Evolutionary conservation across 2,888 invertebrate genomes (phyloP).

Genomic region (Ormyrus thymus): DNA sequence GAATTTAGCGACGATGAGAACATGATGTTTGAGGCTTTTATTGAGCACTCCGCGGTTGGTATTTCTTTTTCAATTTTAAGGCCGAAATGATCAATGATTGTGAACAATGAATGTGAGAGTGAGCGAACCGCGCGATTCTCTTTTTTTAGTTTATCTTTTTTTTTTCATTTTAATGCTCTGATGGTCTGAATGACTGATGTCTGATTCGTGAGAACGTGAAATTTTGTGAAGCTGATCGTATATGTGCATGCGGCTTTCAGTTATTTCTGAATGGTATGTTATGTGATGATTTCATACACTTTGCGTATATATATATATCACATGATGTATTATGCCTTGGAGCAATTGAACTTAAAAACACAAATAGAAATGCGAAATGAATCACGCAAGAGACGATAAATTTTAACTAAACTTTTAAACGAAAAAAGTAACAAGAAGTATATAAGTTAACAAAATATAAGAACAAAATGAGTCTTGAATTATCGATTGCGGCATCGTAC

Average conservation of each 20-base stretch:
- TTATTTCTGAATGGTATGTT: slow-evolving; percentile 28
- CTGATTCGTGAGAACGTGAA: slow-evolving; percentile 51
- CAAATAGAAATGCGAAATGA: too few relatives aligned
- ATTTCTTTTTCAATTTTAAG: slow-evolving; percentile 33
- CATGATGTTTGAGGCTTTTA: slow-evolving; percentile 5
- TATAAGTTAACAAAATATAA: too few relatives aligned
- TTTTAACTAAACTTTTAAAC: too few relatives aligned
- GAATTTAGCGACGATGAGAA: neutral
- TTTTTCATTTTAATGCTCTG: slow-evolving; percentile 18
- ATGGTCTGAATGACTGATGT: slow-evolving; percentile 53
- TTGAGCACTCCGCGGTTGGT: neutral
- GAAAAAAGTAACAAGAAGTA: too few relatives aligned
- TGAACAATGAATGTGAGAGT: slow-evolving; percentile 65
- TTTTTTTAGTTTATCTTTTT: slow-evolving; percentile 20
- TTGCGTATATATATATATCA: slow-evolving; percentile 6
- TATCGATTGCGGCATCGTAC: slow-evolving; percentile 1
- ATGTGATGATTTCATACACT: slow-evolving; percentile 33
- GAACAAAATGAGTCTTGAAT: too few relatives aligned
- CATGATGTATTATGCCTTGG: slow-evolving; percentile 34
- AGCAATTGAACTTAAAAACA: neutral
- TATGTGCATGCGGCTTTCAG: slow-evolving; percentile 46
- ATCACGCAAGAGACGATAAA: too few relatives aligned
- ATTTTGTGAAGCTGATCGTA: slow-evolving; percentile 53
- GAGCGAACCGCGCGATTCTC: slow-evolving; percentile 65
- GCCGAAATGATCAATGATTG: slow-evolving; percentile 59